phyloP scores from a whole-genome alignment of 2,113 vertebrate genomes.

The Greenwoodochromis staneri region DNA sequence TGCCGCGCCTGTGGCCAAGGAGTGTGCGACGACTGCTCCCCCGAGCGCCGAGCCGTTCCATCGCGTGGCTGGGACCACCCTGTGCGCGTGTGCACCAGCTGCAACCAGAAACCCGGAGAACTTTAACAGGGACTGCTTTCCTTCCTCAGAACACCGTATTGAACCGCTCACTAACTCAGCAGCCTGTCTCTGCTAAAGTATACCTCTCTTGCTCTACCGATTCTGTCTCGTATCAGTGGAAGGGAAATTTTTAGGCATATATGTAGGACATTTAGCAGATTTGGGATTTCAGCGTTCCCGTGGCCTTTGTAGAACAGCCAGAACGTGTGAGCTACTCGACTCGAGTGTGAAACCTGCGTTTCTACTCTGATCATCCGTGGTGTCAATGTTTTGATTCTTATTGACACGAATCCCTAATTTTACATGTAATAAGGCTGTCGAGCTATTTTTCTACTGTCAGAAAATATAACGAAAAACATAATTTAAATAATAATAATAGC shows the following conservation, averaged over 20 bases:
- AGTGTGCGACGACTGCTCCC: constrained; percentile 92
- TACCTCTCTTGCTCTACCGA: constrained; percentile 47
- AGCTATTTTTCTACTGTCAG: constrained; percentile 67
- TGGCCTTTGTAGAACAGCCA: constrained; percentile 63
- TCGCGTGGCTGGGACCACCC: constrained; percentile 98
- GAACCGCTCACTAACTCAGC: constrained; percentile 36
- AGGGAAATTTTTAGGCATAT: constrained; percentile 37
- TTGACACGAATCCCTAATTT: constrained; percentile 40
- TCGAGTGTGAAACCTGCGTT: constrained; percentile 36
- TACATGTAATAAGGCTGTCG: constrained; percentile 33
- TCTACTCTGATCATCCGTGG: constrained; percentile 39
- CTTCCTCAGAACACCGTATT: constrained; percentile 35
- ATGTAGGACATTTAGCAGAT: constrained; percentile 33
- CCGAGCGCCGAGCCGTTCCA: constrained; percentile 85
- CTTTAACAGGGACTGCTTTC: constrained; percentile 78
- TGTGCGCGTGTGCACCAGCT: constrained; percentile 89
- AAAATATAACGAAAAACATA: constrained; percentile 42
- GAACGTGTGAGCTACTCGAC: constrained; percentile 53
- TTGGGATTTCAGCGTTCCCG: constrained; percentile 48
- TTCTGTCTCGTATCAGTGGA: constrained; percentile 47
- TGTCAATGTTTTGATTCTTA: constrained; percentile 44
- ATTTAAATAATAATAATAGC: constrained; percentile 42
- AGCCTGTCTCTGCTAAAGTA: constrained; percentile 32
- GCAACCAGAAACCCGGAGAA: constrained; percentile 94
- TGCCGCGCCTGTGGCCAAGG: constrained; percentile 97